Conservation (phyloP, 37 sponge, comb jelly and placozoan genomes). For the Chondrosia reniformis region DNA sequence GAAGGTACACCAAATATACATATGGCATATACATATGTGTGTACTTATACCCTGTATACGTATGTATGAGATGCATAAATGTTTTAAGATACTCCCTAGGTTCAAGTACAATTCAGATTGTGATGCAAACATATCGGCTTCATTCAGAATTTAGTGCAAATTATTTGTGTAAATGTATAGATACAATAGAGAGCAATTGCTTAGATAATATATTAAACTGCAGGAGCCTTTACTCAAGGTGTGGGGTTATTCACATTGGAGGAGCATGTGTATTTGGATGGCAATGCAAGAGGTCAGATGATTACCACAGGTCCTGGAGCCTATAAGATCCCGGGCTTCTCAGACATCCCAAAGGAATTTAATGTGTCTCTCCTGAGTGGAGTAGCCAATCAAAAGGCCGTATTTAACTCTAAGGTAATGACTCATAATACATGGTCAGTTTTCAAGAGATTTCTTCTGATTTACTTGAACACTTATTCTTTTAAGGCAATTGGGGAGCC, state of each 20-base stretch:
- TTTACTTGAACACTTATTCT: not conserved
- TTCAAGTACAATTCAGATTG: no score
- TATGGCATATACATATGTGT: not conserved
- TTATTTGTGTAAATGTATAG: not conserved
- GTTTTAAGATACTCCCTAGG: not conserved
- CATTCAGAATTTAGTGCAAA: no score
- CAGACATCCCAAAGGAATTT: constrained; percentile 68
- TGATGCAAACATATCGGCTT: no score
- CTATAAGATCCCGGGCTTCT: constrained; percentile 77
- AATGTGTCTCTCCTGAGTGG: constrained; percentile 68
- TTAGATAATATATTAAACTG: no score
- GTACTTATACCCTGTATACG: not conserved
- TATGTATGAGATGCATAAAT: no score
- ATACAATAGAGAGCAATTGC: not conserved
- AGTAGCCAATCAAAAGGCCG: constrained; percentile 62
- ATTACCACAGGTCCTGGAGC: constrained; percentile 72
- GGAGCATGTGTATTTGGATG: constrained; percentile 66
- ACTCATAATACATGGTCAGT: not conserved
- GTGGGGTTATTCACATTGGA: constrained; percentile 66
- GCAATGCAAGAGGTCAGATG: constrained; percentile 33
- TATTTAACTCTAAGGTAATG: constrained; percentile 73
- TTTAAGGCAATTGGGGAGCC: constrained; percentile 92
- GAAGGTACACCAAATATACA: constrained; percentile 6
- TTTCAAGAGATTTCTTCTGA: not conserved
- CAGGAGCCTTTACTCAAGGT: constrained; percentile 85